Percentiles rank a stretch among this genome's conserved stretches.
Evolutionary conservation across 2,888 invertebrate species (phyloP).

Genomic region (Pantelozetes paolii): DNA sequence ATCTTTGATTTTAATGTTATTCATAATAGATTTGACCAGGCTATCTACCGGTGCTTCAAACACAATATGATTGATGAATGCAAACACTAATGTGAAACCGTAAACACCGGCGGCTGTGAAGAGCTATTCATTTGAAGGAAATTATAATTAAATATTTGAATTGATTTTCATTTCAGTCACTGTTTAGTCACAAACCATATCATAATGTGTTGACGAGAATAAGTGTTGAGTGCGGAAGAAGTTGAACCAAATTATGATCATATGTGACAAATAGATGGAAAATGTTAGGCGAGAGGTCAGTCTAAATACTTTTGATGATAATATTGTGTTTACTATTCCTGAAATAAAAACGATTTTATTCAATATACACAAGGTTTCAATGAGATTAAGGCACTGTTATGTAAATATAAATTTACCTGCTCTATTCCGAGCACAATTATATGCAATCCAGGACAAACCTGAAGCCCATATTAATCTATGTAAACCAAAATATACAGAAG

Average conservation of each 20-base stretch:
- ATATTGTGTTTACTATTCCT: not conserved
- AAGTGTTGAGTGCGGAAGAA: constrained; percentile 7
- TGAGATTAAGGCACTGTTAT: too few species aligned
- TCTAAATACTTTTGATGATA: not conserved
- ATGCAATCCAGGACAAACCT: constrained; percentile 4
- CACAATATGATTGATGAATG: not conserved
- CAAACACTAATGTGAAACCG: constrained; percentile 10
- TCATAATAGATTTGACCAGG: not conserved
- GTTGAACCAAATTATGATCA: constrained; percentile 15
- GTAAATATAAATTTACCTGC: not conserved
- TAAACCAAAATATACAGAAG: not conserved
- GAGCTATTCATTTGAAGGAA: not conserved
- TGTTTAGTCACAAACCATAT: not conserved
- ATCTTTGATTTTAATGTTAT: too few species aligned
- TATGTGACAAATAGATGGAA: constrained; percentile 13
- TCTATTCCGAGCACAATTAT: not conserved
- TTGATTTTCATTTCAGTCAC: not conserved
- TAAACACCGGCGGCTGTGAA: constrained; percentile 6
- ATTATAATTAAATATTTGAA: not conserved
- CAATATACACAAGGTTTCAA: too few species aligned
- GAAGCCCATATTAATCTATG: not conserved
- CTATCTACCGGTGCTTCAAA: constrained; percentile 9
- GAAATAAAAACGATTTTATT: not conserved
- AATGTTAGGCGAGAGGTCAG: constrained; percentile 10
- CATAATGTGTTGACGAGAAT: not conserved